These are phyloP conservation scores for Syndactyla subalaris DNA, from an alignment of 2,797 vertebrate genomes.

Conservation along the genomic window DNA sequence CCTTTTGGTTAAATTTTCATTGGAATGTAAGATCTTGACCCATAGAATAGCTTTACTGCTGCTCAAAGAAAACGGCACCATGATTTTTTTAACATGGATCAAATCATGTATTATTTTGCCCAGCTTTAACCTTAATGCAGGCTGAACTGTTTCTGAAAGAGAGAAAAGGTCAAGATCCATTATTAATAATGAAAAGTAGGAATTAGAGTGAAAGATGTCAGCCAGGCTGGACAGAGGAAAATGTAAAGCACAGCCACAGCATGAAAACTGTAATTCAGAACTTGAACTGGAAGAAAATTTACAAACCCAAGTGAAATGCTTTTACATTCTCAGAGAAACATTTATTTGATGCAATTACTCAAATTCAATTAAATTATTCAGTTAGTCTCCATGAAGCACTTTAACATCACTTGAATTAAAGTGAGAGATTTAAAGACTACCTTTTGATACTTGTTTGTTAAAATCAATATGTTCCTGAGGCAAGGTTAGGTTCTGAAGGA, in stretches of 20 bases:
- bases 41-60: not conserved
- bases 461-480: constrained; percentile 25
- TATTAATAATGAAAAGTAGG: not conserved
- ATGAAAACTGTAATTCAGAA: not conserved
- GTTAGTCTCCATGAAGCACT: constrained; percentile 7
- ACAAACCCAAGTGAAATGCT: not conserved
- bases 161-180: not conserved
- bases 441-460: constrained; percentile 39
- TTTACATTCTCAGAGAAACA: not conserved
- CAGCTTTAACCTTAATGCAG: not conserved
- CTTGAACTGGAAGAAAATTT: not conserved
- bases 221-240: not conserved
- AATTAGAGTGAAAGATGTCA: not conserved
- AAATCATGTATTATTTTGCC: not conserved
- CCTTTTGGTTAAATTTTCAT: not conserved
- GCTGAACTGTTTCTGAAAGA: not conserved
- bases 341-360: constrained; percentile 16
- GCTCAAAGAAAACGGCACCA: not conserved
- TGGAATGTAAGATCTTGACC: not conserved
- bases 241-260: not conserved
- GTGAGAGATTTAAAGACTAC: constrained; percentile 25
- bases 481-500: constrained; percentile 3
- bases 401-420: constrained; percentile 40
- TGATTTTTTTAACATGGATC: not conserved
- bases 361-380: constrained; percentile 23